Conservation (phyloP, 2,888 invertebrate genomes). For the Scaptodrosophila latifasciaeformis region DNA sequence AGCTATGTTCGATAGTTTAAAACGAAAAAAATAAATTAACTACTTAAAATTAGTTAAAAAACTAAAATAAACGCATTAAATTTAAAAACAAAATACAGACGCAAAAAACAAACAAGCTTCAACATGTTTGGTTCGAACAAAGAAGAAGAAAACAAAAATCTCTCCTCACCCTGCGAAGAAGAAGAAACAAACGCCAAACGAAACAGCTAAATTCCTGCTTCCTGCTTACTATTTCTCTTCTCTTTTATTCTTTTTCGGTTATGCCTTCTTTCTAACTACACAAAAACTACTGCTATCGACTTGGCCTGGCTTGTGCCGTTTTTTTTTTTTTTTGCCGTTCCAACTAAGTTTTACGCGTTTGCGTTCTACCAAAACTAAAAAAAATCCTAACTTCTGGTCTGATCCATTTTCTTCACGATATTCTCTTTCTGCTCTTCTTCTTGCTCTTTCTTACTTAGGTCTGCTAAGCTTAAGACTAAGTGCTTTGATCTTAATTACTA, state of each 20-base stretch:
- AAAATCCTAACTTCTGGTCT: constrained; percentile 16
- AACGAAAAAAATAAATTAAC: constrained; percentile 68
- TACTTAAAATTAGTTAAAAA: constrained; percentile 71
- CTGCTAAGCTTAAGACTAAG: constrained; percentile 50
- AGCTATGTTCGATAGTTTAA: constrained; percentile 24
- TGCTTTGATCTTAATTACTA: constrained; percentile 56
- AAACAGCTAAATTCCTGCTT: not conserved
- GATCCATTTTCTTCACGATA: constrained; percentile 6
- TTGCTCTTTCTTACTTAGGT: constrained; percentile 37
- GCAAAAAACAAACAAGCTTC: constrained; percentile 48
- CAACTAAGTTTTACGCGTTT: constrained; percentile 23
- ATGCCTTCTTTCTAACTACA: constrained; percentile 42
- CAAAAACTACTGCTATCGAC: constrained; percentile 43
- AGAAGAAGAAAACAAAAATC: not conserved
- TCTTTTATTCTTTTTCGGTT: constrained; percentile 2
- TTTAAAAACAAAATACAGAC: constrained; percentile 57
- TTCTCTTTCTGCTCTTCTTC: constrained; percentile 21
- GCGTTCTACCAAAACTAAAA: constrained; percentile 47
- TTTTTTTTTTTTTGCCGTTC: constrained; percentile 3
- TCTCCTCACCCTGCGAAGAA: not conserved
- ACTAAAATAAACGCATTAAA: constrained; percentile 51
- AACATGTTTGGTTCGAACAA: constrained; percentile 8
- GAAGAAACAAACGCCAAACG: not conserved
- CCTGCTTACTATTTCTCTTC: not conserved
- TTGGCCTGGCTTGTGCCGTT: constrained; percentile 22